Evolutionary conservation across 2,888 invertebrate species (phyloP).

Genomic region (Masnerella sp.): DNA sequence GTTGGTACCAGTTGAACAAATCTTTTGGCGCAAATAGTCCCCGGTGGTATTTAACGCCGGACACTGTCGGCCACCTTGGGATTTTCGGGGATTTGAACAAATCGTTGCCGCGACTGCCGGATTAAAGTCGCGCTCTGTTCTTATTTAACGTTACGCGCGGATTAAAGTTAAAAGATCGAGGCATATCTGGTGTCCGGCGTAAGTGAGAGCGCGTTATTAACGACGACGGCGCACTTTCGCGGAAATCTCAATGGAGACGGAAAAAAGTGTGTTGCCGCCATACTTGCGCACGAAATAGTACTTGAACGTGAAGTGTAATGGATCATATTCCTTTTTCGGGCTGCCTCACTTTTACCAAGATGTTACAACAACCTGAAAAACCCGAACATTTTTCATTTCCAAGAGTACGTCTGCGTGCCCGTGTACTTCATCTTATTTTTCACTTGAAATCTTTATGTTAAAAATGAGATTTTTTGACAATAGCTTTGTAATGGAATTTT

Average conservation of each 20-base stretch:
- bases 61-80: constrained; percentile 51
- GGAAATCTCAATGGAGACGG: constrained; percentile 32
- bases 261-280: constrained; percentile 33
- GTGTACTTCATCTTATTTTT: constrained; percentile 17
- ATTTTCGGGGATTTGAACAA: constrained; percentile 59
- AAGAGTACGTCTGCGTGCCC: constrained; percentile 9
- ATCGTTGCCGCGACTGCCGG: constrained; percentile 50
- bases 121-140: constrained; percentile 50
- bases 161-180: constrained; percentile 56
- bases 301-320: constrained; percentile 43
- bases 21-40: constrained; percentile 51
- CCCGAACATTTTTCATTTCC: constrained; percentile 41
- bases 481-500: too few species aligned
- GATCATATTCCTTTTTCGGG: constrained; percentile 34
- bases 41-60: constrained; percentile 46
- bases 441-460: constrained; percentile 5
- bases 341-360: constrained; percentile 29
- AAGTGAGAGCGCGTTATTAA: constrained; percentile 42
- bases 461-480: too few species aligned
- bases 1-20: constrained; percentile 27
- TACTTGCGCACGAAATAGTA: constrained; percentile 34
- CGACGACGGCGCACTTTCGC: constrained; percentile 14
- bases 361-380: constrained; percentile 41
- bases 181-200: constrained; percentile 26
- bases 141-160: constrained; percentile 49